Evolutionary conservation across 2,797 vertebrate species (phyloP).

Genomic region (Leptatherina wallacei): DNA sequence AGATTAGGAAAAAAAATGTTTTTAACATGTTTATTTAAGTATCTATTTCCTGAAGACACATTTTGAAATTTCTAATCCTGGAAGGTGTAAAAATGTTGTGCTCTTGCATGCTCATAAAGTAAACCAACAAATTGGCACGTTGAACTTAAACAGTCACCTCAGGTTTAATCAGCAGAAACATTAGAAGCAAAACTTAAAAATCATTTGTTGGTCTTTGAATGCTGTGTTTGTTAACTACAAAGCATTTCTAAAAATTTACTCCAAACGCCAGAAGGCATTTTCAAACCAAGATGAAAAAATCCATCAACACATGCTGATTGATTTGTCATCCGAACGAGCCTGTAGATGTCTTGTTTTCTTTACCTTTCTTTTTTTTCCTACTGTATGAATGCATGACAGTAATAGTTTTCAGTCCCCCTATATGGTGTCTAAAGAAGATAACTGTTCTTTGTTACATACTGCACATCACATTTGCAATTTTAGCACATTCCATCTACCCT

Average conservation of each 20-base stretch:
- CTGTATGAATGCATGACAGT: not conserved
- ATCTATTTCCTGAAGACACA: too few relatives aligned
- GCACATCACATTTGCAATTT: constrained; percentile 1
- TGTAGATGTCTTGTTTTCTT: not conserved
- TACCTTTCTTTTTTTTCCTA: not conserved
- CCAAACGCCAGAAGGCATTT: constrained; percentile 8
- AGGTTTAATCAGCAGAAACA: not conserved
- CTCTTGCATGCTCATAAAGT: not conserved
- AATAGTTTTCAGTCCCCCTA: not conserved
- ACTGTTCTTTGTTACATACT: not conserved
- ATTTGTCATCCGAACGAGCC: not conserved
- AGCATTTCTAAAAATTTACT: not conserved
- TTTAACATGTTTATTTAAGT: too few relatives aligned
- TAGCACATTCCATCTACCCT: not conserved
- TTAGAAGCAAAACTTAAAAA: constrained; percentile 8
- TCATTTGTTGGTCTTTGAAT: not conserved
- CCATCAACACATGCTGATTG: not conserved
- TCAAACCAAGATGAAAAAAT: not conserved
- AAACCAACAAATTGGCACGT: not conserved
- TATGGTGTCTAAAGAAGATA: not conserved
- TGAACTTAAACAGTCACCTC: constrained; percentile 8
- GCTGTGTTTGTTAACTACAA: not conserved
- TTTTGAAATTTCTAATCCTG: not conserved
- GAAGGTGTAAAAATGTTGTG: not conserved
- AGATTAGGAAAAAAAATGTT: too few relatives aligned